phyloP scores from a whole-genome alignment of 2,113 vertebrate species.

The Orthonyx spaldingii region DNA sequence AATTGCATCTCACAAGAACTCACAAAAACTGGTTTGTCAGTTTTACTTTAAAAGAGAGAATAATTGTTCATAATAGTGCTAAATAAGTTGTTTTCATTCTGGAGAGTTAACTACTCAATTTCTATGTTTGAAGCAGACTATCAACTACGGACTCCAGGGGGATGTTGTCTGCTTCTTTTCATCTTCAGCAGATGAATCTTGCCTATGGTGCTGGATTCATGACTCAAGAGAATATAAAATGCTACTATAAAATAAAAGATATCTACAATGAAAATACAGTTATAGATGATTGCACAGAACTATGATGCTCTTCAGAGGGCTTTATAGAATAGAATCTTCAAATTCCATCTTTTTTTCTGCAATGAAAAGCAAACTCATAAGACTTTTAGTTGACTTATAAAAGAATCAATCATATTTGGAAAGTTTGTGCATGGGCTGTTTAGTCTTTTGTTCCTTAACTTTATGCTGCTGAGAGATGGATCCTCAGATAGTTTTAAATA shows the following conservation, averaged over 20 bases:
- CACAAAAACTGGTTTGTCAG: neutral
- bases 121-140: slow-evolving; percentile 21
- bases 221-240: slow-evolving; percentile 51
- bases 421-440: slow-evolving; percentile 7
- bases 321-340: slow-evolving; percentile 55
- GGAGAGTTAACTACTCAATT: slow-evolving; percentile 35
- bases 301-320: slow-evolving; percentile 21
- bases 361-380: slow-evolving; percentile 54
- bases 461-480: neutral
- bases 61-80: slow-evolving; percentile 27
- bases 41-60: slow-evolving; percentile 7
- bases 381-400: slow-evolving; percentile 30
- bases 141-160: slow-evolving; percentile 41
- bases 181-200: slow-evolving; percentile 53
- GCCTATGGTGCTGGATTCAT: slow-evolving; percentile 50
- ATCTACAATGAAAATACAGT: slow-evolving; percentile 54
- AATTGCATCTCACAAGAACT: neutral
- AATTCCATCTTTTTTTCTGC: slow-evolving; percentile 15
- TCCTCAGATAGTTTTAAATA: neutral
- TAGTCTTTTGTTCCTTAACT: slow-evolving; percentile 8
- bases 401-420: slow-evolving; percentile 49
- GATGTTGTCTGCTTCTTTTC: slow-evolving; percentile 54
- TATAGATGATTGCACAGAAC: slow-evolving; percentile 50
- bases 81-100: slow-evolving; percentile 43
- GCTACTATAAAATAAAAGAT: slow-evolving; percentile 58